phyloP scores from a whole-genome alignment of 2,888 invertebrate genomes.

The Panopea generosa region DNA sequence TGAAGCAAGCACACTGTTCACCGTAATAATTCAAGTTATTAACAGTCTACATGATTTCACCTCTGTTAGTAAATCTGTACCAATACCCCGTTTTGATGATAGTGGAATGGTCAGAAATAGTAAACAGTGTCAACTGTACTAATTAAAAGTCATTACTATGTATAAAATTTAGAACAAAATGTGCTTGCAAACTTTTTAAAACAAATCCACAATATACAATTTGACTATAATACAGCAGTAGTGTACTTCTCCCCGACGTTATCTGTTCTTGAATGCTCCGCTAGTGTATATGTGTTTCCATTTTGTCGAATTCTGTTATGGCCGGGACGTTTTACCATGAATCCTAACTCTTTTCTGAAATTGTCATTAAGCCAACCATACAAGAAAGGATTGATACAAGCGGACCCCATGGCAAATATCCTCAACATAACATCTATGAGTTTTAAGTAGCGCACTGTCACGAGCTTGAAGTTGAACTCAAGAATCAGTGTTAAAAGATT shows the following conservation, averaged over 20 bases:
- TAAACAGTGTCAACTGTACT: too few relatives aligned
- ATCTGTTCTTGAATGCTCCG: conserved; percentile 48
- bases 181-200: too few relatives aligned
- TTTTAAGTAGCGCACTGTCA: conserved; percentile 76
- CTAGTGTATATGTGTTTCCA: conserved; percentile 59
- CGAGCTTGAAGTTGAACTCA: conserved; percentile 73
- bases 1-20: too few relatives aligned
- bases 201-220: too few relatives aligned
- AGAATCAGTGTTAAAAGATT: conserved; percentile 78
- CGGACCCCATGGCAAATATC: conserved; percentile 83
- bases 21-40: too few relatives aligned
- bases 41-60: too few relatives aligned
- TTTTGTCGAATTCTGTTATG: conserved; percentile 60
- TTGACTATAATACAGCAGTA: conserved; percentile 32
- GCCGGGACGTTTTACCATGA: conserved; percentile 63
- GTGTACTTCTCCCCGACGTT: conserved; percentile 51
- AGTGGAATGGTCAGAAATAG: too few relatives aligned
- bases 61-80: too few relatives aligned
- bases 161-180: too few relatives aligned
- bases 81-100: too few relatives aligned
- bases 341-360: conserved; percentile 81
- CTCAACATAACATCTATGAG: conserved; percentile 81
- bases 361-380: conserved; percentile 85
- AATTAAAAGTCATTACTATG: too few relatives aligned
- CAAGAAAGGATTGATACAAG: conserved; percentile 84